Evolutionary conservation across 1,140 invertebrate species (phyloP), one percentile per base, ranked within the genome.

Genomic region (Leptestheria dahalacensis): DNA sequence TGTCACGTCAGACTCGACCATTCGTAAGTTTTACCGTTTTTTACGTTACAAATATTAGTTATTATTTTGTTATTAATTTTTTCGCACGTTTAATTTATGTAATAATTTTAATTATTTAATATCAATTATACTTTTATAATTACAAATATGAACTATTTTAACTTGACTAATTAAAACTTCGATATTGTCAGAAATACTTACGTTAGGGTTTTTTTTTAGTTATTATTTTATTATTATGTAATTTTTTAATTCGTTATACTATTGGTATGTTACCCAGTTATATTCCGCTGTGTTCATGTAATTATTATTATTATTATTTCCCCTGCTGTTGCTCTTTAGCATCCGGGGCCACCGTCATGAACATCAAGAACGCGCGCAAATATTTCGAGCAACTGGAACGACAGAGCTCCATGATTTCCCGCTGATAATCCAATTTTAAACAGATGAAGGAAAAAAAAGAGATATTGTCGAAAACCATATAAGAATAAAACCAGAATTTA

Each of bases 301-400:
- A 9, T 41, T 41, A 9, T 41, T 41, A 41, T 9, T 9, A 41
- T 41, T 41, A 9, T 41, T 15, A 41, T 9, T n/a, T n/a, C n/a
- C n/a, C n/a, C 26, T 53, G 63, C 61, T 65, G 60, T 61, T 61
- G 48, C 65, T 53, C 71, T 74, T 61, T 69, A 87, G 84, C 95
- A 1, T 97, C 95, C 21, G 93, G 95, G 64, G 92, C 93, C 1
- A 97, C 91, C 0, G 74, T 97, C 18, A 88, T 98, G 59, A 98
- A 99, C 74, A 98, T 99, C 61, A 80, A 88, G 59, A 98, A 96
- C 77, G 96, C 95, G 1, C 79, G 92, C 61, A 97, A 97, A 75
- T 91, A 97, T 76, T 99, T 99, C 77, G 96, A 99, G 72, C 93
- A 95, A 70, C 75, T 99, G 57, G 96, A 99, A 70, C 78, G 73